phyloP scores from a whole-genome alignment of 2,888 invertebrate species.

The Drosophila diplacantha region DNA sequence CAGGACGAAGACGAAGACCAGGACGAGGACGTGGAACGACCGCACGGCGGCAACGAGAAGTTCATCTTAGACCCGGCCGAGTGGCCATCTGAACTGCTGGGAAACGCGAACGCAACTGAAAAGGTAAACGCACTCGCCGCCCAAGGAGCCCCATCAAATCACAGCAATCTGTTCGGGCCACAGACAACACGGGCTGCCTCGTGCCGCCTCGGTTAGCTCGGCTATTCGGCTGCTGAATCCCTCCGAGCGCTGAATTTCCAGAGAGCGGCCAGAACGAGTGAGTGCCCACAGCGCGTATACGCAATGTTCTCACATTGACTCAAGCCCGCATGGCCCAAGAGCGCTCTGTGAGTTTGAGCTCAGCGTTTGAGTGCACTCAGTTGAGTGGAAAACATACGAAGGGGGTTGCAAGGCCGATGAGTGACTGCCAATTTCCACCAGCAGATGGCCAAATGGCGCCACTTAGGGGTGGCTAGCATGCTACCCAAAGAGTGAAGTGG shows the following conservation, averaged over 20 bases:
- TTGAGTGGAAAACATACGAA: background rate
- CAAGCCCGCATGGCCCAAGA: conserved; percentile 5
- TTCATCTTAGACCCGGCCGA: conserved; percentile 46
- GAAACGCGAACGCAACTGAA: conserved; percentile 78
- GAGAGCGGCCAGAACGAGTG: conserved; percentile 29
- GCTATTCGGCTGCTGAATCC: conserved; percentile 37
- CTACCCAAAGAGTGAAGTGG: conserved; percentile 24
- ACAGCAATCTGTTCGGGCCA: conserved; percentile 57
- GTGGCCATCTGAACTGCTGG: conserved; percentile 76
- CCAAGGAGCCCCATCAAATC: conserved; percentile 54
- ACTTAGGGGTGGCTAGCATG: conserved; percentile 30
- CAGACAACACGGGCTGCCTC: conserved; percentile 53
- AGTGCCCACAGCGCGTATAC: conserved; percentile 37
- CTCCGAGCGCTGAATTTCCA: conserved; percentile 13
- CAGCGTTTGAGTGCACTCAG: conserved; percentile 1
- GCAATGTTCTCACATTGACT: conserved; percentile 12
- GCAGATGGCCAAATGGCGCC: conserved; percentile 51
- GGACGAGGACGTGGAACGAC: conserved; percentile 24
- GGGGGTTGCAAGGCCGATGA: conserved; percentile 1
- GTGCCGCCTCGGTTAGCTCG: conserved; percentile 18
- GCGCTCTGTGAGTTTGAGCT: conserved; percentile 4
- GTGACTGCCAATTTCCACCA: conserved; percentile 35
- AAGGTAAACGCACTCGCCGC: conserved; percentile 75
- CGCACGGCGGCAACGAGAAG: conserved; percentile 35
- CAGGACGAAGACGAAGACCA: conserved; percentile 20